Evolutionary conservation across 2,888 invertebrate genomes (phyloP).

Genomic region (Smittia sp.): DNA sequence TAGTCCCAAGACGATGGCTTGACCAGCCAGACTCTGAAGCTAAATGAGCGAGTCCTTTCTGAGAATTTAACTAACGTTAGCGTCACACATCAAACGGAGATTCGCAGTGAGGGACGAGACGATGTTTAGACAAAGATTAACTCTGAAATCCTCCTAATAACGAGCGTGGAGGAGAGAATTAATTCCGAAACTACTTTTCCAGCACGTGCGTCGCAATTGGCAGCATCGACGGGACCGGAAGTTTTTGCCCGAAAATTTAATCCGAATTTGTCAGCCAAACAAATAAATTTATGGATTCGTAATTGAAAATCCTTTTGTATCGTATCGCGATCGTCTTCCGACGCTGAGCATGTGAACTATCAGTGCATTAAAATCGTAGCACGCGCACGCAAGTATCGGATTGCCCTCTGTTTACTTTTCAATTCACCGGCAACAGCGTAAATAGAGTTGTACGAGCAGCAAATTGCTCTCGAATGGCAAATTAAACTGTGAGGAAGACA

Average conservation of each 20-base stretch:
- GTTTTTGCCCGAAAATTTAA: constrained; percentile 22
- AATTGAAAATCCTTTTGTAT: background rate
- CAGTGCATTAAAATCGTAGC: constrained; percentile 29
- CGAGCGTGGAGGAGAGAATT: background rate
- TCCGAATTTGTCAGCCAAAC: constrained; percentile 26
- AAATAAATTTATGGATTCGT: constrained; percentile 18
- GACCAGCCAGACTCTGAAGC: background rate
- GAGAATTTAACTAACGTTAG: constrained; percentile 5
- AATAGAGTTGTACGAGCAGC: constrained; percentile 21
- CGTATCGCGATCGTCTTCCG: constrained; percentile 32
- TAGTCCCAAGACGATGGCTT: background rate
- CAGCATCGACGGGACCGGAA: background rate
- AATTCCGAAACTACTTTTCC: background rate
- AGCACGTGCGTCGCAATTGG: constrained; percentile 4
- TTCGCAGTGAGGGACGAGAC: background rate
- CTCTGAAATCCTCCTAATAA: constrained; percentile 20
- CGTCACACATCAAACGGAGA: background rate
- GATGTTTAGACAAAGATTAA: constrained; percentile 37
- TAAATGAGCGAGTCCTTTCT: background rate
- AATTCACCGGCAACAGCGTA: background rate
- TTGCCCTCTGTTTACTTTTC: constrained; percentile 27
- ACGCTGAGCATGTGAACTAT: constrained; percentile 8
- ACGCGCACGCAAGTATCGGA: constrained; percentile 32
- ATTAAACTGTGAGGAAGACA: background rate
- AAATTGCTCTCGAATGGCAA: background rate